phyloP scores from a whole-genome alignment of 2,797 vertebrate species.

The Neosilurus mollespiculum region DNA sequence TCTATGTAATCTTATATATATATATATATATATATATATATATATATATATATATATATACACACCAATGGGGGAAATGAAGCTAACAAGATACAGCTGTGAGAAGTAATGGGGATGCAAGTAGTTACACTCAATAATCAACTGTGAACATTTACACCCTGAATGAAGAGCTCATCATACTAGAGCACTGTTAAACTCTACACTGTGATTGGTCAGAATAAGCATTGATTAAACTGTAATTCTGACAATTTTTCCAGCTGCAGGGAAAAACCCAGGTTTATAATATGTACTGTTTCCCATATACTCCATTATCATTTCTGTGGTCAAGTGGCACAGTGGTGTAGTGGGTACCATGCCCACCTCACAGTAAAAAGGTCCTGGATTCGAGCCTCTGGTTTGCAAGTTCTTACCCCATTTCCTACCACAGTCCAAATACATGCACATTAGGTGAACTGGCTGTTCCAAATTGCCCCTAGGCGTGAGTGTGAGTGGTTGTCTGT shows the following conservation, averaged over 20 bases:
- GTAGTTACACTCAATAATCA: background rate
- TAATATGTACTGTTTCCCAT: background rate
- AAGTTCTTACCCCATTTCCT: too few relatives aligned
- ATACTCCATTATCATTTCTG: background rate
- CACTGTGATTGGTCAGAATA: background rate
- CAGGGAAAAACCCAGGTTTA: background rate
- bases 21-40: slow-evolving; percentile 2
- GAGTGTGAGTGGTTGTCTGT: too few relatives aligned
- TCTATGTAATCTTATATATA: background rate
- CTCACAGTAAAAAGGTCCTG: too few relatives aligned
- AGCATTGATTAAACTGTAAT: background rate
- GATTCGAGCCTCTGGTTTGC: too few relatives aligned
- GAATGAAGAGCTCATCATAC: background rate
- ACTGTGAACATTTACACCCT: background rate
- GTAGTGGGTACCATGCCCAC: too few relatives aligned
- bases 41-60: slow-evolving; percentile 4
- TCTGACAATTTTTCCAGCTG: background rate
- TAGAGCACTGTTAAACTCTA: too few relatives aligned
- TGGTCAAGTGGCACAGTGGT: too few relatives aligned
- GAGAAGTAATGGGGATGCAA: background rate
- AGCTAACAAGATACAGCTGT: slow-evolving; percentile 10
- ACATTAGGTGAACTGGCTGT: too few relatives aligned
- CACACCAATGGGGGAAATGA: background rate
- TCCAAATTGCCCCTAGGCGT: too few relatives aligned
- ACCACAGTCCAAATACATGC: too few relatives aligned